These are phyloP conservation scores for Patiria pectinifera DNA, from an alignment of 53 echinoderm and acorn worm species.

Conservation along the genomic window DNA sequence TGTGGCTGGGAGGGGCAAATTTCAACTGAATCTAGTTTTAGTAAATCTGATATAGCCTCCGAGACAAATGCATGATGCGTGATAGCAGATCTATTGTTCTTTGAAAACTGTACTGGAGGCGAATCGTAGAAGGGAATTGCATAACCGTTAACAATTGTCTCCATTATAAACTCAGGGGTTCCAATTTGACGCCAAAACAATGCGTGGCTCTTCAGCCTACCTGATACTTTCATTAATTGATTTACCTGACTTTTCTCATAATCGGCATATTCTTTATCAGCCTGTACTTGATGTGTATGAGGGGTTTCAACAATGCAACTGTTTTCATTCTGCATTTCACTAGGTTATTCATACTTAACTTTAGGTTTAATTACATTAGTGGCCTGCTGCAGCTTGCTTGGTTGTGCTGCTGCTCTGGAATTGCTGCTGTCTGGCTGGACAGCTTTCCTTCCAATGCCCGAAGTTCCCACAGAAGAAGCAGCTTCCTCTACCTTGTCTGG, in stretches of 20 bases:
- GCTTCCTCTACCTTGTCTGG: too few relatives aligned
- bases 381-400: too few relatives aligned
- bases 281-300: background rate
- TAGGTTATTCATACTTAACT: too few relatives aligned
- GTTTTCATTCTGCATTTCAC: background rate
- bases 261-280: background rate
- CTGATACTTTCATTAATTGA: background rate
- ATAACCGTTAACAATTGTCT: background rate
- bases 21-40: background rate
- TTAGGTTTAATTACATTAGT: too few relatives aligned
- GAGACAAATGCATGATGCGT: background rate
- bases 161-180: background rate
- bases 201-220: background rate
- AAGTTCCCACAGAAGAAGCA: too few relatives aligned
- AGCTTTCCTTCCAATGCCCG: too few relatives aligned
- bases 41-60: conserved; percentile 10
- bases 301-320: background rate
- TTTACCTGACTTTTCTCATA: background rate
- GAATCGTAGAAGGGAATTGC: background rate
- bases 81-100: conserved; percentile 32
- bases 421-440: too few relatives aligned
- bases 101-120: background rate
- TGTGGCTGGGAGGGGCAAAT: background rate
- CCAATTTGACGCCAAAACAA: background rate
- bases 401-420: too few relatives aligned